phyloP scores from a whole-genome alignment of 1,140 invertebrate species.

The Bathynomus jamesi region DNA sequence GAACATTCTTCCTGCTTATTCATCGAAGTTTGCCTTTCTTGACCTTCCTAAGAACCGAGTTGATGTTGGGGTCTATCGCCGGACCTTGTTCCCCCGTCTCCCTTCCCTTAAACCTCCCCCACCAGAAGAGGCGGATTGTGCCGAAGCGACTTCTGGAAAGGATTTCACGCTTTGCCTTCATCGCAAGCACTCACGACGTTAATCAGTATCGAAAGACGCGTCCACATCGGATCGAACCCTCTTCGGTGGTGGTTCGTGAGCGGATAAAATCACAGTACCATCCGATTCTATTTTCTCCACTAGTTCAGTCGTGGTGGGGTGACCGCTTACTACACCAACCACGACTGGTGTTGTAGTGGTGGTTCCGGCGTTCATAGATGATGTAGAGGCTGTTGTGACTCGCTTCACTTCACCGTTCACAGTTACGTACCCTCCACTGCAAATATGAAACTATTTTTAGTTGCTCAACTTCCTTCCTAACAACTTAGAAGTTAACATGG shows the following conservation, averaged over 20 bases:
- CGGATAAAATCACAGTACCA: constrained; percentile 27
- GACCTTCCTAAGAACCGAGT: too few species aligned
- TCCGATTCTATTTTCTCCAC: constrained; percentile 30
- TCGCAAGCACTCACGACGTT: background rate
- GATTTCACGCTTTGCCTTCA: background rate
- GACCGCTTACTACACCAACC: constrained; percentile 19
- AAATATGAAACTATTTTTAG: too few species aligned
- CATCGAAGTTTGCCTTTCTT: too few species aligned
- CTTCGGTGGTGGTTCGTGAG: constrained; percentile 21
- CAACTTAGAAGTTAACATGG: too few species aligned
- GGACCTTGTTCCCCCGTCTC: too few species aligned
- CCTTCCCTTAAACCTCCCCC: too few species aligned
- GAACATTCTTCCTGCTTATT: too few species aligned
- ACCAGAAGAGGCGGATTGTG: too few species aligned
- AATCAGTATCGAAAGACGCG: background rate
- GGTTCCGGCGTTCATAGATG: constrained; percentile 14
- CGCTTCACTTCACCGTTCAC: constrained; percentile 34
- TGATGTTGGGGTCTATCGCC: too few species aligned
- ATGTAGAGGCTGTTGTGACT: constrained; percentile 18
- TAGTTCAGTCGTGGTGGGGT: constrained; percentile 22
- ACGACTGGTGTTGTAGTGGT: constrained; percentile 25
- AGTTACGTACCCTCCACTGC: constrained; percentile 31
- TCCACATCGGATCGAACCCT: constrained; percentile 22
- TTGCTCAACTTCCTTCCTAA: too few species aligned
- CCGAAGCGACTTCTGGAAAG: too few species aligned